Conservation (phyloP, 2,888 invertebrate species). For the Dinocampus coccinellae region DNA sequence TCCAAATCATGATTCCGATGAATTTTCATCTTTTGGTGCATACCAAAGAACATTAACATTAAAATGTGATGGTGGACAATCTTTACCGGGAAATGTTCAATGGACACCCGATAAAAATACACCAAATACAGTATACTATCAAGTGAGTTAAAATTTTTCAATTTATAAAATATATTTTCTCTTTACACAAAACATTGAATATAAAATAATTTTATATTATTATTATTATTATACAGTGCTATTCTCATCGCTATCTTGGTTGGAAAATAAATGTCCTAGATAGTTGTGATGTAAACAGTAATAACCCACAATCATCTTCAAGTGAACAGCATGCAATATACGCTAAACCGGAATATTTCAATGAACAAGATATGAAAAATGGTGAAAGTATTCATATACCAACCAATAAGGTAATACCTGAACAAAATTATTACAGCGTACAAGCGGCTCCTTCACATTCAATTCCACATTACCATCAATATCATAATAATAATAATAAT, state of each 20-base stretch:
- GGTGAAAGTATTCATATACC: conserved; percentile 58
- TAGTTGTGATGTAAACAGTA: conserved; percentile 76
- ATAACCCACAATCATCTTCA: conserved; percentile 65
- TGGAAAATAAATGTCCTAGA: conserved; percentile 96
- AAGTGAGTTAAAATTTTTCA: conserved; percentile 71
- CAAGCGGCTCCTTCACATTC: conserved; percentile 52
- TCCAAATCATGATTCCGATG: conserved; percentile 79
- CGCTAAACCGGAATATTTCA: conserved; percentile 68
- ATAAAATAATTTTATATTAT: not conserved
- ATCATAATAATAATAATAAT: too few relatives aligned
- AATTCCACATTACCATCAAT: conserved; percentile 32
- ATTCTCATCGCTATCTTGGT: conserved; percentile 92
- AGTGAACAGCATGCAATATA: conserved; percentile 74
- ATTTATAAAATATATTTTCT: too few relatives aligned
- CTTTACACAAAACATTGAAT: too few relatives aligned
- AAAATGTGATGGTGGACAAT: conserved; percentile 84
- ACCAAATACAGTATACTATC: conserved; percentile 93
- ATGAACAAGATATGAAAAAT: conserved; percentile 58
- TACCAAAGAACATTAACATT: conserved; percentile 88
- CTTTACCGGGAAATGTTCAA: conserved; percentile 80
- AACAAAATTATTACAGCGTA: conserved; percentile 61
- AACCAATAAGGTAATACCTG: conserved; percentile 65
- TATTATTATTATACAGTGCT: conserved; percentile 76
- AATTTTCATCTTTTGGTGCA: conserved; percentile 89
- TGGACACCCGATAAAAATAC: conserved; percentile 91